These are phyloP conservation scores for Syngnathus acus DNA, from an alignment of 2,797 vertebrate species.

Conservation along the genomic window DNA sequence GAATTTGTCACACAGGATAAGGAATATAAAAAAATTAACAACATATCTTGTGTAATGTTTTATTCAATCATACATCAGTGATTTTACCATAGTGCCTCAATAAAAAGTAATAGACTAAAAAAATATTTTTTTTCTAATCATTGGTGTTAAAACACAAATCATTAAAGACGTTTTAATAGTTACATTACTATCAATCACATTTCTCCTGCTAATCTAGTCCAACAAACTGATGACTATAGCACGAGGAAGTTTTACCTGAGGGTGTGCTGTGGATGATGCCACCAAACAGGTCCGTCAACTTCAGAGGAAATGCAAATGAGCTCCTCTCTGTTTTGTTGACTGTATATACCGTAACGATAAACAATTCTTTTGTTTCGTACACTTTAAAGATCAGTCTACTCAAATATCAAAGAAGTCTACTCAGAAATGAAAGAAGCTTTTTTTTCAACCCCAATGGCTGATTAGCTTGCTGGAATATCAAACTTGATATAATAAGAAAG, in stretches of 20 bases:
- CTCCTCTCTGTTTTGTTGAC: not conserved
- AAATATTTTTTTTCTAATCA: not conserved
- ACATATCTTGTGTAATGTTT: not conserved
- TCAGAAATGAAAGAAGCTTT: no score
- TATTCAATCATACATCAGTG: no score
- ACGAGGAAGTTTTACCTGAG: constrained; percentile 2
- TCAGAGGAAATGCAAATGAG: not conserved
- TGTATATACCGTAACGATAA: not conserved
- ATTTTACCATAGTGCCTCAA: not conserved
- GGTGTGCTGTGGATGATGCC: not conserved
- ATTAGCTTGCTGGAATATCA: not conserved
- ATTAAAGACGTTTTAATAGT: not conserved
- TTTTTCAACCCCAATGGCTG: no score
- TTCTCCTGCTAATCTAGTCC: not conserved
- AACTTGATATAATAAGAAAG: not conserved
- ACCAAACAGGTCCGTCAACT: not conserved
- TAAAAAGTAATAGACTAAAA: not conserved
- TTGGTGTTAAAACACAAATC: not conserved
- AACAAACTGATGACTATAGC: not conserved
- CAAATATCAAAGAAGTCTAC: no score
- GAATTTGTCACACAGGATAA: no score
- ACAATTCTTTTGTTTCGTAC: no score
- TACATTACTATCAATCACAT: not conserved
- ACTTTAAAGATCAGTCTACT: not conserved
- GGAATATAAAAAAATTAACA: not conserved